These are phyloP conservation scores for Psophia crepitans DNA, from an alignment of 2,113 vertebrate species.

Conservation along the genomic window DNA sequence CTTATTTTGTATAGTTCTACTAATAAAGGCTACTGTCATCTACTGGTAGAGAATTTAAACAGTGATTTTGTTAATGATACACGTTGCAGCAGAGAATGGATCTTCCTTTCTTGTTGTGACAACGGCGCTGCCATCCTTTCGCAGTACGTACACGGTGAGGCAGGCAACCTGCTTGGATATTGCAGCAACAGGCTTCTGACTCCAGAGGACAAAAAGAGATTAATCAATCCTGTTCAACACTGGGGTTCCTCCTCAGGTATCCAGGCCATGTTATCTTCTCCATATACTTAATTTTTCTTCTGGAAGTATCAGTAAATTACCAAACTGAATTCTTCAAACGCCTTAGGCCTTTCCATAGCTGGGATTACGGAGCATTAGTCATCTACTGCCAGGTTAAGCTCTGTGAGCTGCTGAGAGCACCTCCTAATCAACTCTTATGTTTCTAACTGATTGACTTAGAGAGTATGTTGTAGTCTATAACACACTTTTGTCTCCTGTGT, in stretches of 20 bases:
- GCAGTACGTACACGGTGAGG: rapidly evolving
- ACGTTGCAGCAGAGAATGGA: background rate
- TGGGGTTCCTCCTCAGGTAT: background rate
- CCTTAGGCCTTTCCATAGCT: background rate
- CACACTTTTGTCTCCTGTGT: background rate
- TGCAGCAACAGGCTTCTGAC: background rate
- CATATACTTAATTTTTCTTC: background rate
- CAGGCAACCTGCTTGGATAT: background rate
- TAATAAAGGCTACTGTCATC: background rate
- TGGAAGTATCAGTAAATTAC: background rate
- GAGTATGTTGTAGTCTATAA: background rate
- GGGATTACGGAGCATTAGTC: background rate
- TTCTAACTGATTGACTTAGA: background rate
- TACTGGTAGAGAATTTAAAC: background rate
- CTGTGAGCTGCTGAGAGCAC: background rate
- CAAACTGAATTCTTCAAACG: background rate
- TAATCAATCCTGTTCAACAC: background rate
- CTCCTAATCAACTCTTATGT: background rate
- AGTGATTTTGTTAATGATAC: background rate
- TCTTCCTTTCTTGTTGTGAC: background rate
- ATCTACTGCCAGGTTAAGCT: background rate
- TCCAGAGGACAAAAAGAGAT: background rate
- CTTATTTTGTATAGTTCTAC: background rate
- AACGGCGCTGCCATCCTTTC: background rate
- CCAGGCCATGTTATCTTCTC: background rate